A percentile compares a stretch with the other conserved stretches of the same genome.
Evolutionary conservation across 2,888 invertebrate species (phyloP).

Genomic region (Spicauda simplicius): DNA sequence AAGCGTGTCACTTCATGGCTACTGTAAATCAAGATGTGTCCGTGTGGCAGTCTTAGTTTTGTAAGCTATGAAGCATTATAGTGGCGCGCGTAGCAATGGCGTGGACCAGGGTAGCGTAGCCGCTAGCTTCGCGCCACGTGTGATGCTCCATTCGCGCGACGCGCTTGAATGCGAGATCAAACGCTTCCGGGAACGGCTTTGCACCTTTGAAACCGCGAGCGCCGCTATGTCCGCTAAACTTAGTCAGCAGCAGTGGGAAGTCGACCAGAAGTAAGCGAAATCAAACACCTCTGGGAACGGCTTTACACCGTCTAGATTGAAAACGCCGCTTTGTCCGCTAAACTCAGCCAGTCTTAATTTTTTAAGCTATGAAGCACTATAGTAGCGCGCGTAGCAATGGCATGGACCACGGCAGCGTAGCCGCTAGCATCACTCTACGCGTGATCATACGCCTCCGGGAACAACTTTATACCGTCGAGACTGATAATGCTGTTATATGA

Average conservation of each 20-base stretch:
- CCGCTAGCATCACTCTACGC: conserved; percentile 65
- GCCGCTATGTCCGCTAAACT: conserved; percentile 96
- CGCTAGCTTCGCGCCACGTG: conserved; percentile 64
- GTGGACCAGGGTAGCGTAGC: conserved; percentile 79
- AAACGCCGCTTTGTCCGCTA: conserved; percentile 96
- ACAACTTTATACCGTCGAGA: conserved; percentile 94
- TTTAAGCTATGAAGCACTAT: too few species aligned
- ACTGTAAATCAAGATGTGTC: too few species aligned
- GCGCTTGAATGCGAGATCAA: conserved; percentile 96
- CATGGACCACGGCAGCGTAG: conserved; percentile 78
- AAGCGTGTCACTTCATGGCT: background rate
- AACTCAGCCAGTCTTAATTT: conserved; percentile 87
- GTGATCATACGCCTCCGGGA: conserved; percentile 93
- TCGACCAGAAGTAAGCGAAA: conserved; percentile 96
- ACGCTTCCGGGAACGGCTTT: conserved; percentile 94
- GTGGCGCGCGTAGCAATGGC: conserved; percentile 78
- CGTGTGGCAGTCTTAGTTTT: too few species aligned
- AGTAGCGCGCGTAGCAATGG: conserved; percentile 78
- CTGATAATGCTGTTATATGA: conserved; percentile 97
- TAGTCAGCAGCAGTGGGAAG: conserved; percentile 98
- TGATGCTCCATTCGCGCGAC: conserved; percentile 88
- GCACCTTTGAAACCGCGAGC: conserved; percentile 97
- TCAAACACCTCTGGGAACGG: conserved; percentile 95
- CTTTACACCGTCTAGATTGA: conserved; percentile 96
- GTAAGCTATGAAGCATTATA: too few species aligned